These are phyloP conservation scores for Eupithecia subfuscata DNA, from an alignment of 2,888 invertebrate species.

Conservation along the genomic window DNA sequence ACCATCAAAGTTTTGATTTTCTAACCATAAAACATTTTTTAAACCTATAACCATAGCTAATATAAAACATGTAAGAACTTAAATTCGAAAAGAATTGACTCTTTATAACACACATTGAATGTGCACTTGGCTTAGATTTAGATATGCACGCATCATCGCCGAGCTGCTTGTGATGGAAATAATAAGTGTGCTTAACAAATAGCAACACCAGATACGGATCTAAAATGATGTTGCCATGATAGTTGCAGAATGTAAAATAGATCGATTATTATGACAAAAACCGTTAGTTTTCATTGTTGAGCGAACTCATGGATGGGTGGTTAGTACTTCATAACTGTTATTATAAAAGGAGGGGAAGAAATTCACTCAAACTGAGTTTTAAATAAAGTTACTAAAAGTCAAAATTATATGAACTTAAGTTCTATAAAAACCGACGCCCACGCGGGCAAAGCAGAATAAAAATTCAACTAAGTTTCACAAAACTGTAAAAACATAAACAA, in stretches of 20 bases:
- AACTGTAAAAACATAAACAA: slow-evolving; percentile 35
- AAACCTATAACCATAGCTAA: no score
- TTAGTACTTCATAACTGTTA: slow-evolving; percentile 19
- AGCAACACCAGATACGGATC: neutral
- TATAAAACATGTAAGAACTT: neutral
- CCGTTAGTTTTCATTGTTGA: slow-evolving; percentile 10
- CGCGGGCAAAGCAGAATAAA: slow-evolving; percentile 14
- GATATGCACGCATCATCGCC: neutral
- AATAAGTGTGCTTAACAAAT: neutral
- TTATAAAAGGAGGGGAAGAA: slow-evolving; percentile 7
- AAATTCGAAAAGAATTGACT: no score
- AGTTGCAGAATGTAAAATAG: neutral
- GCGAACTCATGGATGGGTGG: slow-evolving; percentile 16
- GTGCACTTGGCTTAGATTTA: neutral
- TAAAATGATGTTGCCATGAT: neutral
- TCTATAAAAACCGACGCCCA: slow-evolving; percentile 5
- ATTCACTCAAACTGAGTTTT: slow-evolving; percentile 18
- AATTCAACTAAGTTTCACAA: slow-evolving; percentile 27
- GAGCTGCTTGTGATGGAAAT: neutral
- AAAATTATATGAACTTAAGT: slow-evolving; percentile 11
- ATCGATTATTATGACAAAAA: neutral
- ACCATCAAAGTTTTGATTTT: no score
- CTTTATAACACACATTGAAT: neutral
- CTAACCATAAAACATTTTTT: no score
- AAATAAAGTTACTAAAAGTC: slow-evolving; percentile 14